Evolutionary conservation across 2,888 invertebrate genomes (phyloP), one percentile per base, ranked within the genome.

Genomic region (Neria commutata): DNA sequence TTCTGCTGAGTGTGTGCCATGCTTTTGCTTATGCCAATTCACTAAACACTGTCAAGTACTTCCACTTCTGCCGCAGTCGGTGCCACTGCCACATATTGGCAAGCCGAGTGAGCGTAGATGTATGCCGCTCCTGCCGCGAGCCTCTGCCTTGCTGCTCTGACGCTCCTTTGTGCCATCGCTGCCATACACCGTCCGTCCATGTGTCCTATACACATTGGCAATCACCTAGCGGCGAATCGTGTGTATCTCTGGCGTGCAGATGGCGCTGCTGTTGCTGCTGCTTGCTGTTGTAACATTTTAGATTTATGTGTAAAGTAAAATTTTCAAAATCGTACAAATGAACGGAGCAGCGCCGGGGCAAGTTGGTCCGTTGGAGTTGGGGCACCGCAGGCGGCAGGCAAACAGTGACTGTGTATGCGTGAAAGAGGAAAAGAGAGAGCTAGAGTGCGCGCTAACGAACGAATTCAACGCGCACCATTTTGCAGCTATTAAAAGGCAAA

Each of bases 261-360:
- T 56, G 60, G 60, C 55, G 59, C 54, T 60, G 55, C 45, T 24
- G 37, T 33, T 34, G 45, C 54, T 60, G 55, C 45, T 24, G 37
- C 40, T 34, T 25, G 21, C 37, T 42, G 58, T 56, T 60, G 60
- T 56, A 52, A 56, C 55, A 47, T 60, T 59, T 60, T 60, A 60
- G 60, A 60, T 60, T 55, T 60, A 60, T 60, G 60, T 60, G 55
- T 52, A 60, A 52, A 60, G 60, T 60, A 60, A 55, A 56, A 56
- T 56, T n/a, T 53, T 56, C 37, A 26, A 55, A 60, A 60, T 55
- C 60, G 52, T 42, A 58, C 47, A 56, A 51, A 48, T 56, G 55
- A 34, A 53, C 42, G 54, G 42, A 45, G 16, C 14, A n/a, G 21
- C 42, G 37, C 5, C 42, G 5, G 42, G 10, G 6, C 5, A 14